phyloP scores from a whole-genome alignment of 2,797 vertebrate genomes.

The Cichlasoma orientale region DNA sequence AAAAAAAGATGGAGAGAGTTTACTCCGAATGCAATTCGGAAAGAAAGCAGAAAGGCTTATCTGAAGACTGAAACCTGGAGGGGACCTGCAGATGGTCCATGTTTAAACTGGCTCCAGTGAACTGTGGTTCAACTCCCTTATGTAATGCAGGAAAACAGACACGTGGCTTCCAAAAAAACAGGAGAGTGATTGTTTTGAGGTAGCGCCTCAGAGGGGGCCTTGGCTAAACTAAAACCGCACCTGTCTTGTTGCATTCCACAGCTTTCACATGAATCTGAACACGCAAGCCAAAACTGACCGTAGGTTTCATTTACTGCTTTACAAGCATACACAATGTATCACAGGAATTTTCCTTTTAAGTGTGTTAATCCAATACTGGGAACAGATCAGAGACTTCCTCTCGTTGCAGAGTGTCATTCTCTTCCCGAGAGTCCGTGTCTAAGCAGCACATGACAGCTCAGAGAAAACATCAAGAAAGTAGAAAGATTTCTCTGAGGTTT shows the following conservation, averaged over 20 bases:
- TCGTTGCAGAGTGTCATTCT: background rate
- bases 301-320: constrained; percentile 5
- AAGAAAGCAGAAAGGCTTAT: constrained; percentile 20
- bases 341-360: constrained; percentile 18
- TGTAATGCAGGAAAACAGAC: constrained; percentile 71
- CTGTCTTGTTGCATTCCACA: constrained; percentile 54
- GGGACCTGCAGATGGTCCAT: constrained; percentile 28
- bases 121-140: constrained; percentile 65
- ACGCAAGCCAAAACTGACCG: constrained; percentile 10
- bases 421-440: constrained; percentile 17
- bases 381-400: constrained; percentile 22
- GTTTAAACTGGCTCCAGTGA: constrained; percentile 50
- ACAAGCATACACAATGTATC: constrained; percentile 3
- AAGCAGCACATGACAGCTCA: background rate
- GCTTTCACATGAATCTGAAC: constrained; percentile 32
- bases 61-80: constrained; percentile 12
- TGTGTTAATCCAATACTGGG: constrained; percentile 18
- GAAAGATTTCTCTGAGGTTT: constrained; percentile 1
- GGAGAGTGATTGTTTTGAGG: constrained; percentile 54
- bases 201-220: constrained; percentile 44
- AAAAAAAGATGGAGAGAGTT: background rate
- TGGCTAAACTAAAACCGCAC: constrained; percentile 49
- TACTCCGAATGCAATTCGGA: background rate
- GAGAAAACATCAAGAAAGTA: background rate
- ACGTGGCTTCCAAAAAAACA: constrained; percentile 60